A percentile compares a stretch with the other conserved stretches of the same genome.
phyloP scores from a whole-genome alignment of 2,797 vertebrate genomes.

The Kryptopterus vitreolus region DNA sequence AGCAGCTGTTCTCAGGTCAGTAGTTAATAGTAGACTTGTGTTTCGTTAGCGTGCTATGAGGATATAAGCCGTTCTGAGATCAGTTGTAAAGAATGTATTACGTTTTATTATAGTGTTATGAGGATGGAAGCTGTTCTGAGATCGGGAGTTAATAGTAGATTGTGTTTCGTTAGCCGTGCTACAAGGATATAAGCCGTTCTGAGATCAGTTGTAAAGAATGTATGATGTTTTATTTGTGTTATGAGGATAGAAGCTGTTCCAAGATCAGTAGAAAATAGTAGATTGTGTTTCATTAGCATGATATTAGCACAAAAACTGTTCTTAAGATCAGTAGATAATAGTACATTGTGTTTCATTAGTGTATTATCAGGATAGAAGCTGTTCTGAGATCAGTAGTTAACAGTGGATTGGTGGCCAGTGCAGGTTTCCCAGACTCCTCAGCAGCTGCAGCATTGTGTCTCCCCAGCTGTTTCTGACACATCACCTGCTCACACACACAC shows the following conservation, averaged over 20 bases:
- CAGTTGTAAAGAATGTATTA: not conserved
- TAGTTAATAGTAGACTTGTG: not conserved
- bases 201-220: not conserved
- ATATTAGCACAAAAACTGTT: not conserved
- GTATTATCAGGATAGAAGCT: not conserved
- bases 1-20: not conserved
- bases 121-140: not conserved
- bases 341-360: not conserved
- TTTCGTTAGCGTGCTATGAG: not conserved
- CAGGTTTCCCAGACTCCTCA: slow-evolving; percentile 57
- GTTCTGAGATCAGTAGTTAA: slow-evolving; percentile 19
- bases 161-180: not conserved
- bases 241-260: slow-evolving; percentile 7
- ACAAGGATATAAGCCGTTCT: not conserved
- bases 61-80: not conserved
- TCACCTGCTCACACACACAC: slow-evolving; percentile 62
- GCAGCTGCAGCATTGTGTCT: slow-evolving; percentile 72
- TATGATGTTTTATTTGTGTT: not conserved
- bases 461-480: slow-evolving; percentile 75
- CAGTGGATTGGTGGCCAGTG: slow-evolving; percentile 1
- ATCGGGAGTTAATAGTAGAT: not conserved
- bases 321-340: slow-evolving; percentile 8
- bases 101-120: not conserved
- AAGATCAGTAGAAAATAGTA: not conserved
- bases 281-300: not conserved